Base-by-base conservation (phyloP, 2,797 vertebrate species). In the Enteromius afrohamiltoni region DNA sequence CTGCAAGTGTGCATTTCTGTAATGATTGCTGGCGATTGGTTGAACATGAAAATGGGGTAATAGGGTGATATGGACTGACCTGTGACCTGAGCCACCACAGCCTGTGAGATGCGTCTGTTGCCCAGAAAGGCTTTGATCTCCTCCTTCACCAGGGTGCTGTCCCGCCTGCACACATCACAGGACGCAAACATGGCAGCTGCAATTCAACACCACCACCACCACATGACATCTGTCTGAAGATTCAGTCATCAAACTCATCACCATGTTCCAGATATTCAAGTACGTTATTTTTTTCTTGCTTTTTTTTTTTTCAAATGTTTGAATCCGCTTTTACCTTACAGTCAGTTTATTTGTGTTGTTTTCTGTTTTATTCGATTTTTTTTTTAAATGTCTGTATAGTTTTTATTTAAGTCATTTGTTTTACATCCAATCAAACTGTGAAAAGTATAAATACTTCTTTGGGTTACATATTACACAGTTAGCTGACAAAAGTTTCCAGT, bases 41-140 rank as follows among this genome's bases (percentile, higher is more conserved):
- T 62, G 58, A 26, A 26, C 58, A 6, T 55, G 21, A 55, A 75
- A 23, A 4, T 37, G 51, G 0, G 6, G 51, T 51, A 37, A 34
- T 4, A 31, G 47, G 19, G 21, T 77, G 53, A 77, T 42, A 45
- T 1, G 10, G 37, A 91, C 93, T 91, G 62, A 99, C 98, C 98
- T 92, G 98, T 99, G 88, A 99, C 98, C 95, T 99, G 98, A 89
- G 97, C 97, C 92, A 99, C 98, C 87, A 99, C 97, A 37, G 98
- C 98, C 95, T 99, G 98, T 88, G 98, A 99, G 93, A 99, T 99
- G 89, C 97, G 96, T 91, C 98, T 93, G 93, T 97, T 99, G 90
- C 96, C 97, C 89, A 99, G 95, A 93, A 99, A 99, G 81, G 96
- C 96, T 94, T 99, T 99, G 94, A 99, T 99, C 91, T 99, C 98